Percentiles rank a stretch among this genome's conserved stretches.
Evolutionary conservation across 2,888 invertebrate species (phyloP).

Genomic region (Maniola hyperantus): DNA sequence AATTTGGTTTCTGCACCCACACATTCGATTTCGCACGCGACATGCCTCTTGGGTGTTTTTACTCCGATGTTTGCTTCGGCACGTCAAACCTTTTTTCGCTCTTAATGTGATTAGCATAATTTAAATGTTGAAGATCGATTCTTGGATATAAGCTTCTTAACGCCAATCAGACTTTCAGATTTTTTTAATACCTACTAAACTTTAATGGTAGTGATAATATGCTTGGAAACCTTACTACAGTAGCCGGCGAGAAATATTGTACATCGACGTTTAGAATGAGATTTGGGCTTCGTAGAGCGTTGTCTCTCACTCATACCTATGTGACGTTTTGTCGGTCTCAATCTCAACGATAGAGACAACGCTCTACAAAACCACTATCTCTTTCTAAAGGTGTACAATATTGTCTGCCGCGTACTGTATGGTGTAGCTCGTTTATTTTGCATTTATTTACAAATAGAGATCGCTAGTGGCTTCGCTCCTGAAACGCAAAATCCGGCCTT

Average conservation of each 20-base stretch:
- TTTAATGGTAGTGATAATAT: neutral
- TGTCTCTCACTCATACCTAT: no score
- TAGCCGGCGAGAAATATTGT: no score
- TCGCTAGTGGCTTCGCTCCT: no score
- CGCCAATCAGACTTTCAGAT: neutral
- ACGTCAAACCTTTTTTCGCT: slow-evolving; percentile 9
- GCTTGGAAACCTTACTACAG: neutral
- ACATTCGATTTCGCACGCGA: slow-evolving; percentile 33
- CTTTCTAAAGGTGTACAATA: no score
- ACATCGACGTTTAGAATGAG: no score
- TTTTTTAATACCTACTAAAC: neutral
- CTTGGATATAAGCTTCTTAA: neutral
- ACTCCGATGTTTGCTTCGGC: slow-evolving; percentile 7
- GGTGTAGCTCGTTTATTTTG: neutral
- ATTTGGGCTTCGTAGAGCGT: no score
- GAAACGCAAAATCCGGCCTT: no score
- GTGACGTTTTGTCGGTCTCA: no score
- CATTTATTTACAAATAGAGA: neutral
- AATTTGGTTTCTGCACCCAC: slow-evolving; percentile 40
- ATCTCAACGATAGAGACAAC: no score
- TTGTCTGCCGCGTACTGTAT: no score
- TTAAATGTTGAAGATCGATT: slow-evolving; percentile 8
- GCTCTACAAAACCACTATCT: no score
- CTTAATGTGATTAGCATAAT: slow-evolving; percentile 14
- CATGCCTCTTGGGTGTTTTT: slow-evolving; percentile 18